Base-by-base conservation (phyloP, 2,113 vertebrate species). In the Ceyx cyanopectus region DNA sequence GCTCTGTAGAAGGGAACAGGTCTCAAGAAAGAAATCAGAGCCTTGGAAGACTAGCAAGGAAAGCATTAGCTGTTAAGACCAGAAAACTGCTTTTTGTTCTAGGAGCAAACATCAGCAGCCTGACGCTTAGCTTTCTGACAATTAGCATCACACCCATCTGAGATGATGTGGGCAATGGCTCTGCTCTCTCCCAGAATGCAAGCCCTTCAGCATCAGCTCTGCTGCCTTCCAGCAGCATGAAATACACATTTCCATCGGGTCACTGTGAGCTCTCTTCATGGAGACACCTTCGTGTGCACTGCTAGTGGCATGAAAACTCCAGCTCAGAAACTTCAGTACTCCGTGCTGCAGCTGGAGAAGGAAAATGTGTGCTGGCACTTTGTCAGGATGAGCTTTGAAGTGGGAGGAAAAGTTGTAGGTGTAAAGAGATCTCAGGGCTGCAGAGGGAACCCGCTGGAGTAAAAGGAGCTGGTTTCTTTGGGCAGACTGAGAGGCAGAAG, bases 341-440 rank as follows among this genome's bases (percentile, higher is more conserved):
- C 73, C 41, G 43, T 7, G 29, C 29, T 88, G 34, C 83, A 94
- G 61, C 73, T 94, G 62, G 61, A 74, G 73, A 57, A 57, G 75
- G 50, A 87, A 89, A 94, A 85, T 6, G 24, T 40, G 77, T 79
- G 66, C 87, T 85, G 51, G 58, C 80, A 90, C 83, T 41, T 75
- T 88, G 83, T 81, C 85, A 80, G 7, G 12, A 83, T 43, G 45
- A 29, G 40, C 76, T 90, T 67, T 91, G 80, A 91, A 91, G 65
- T 10, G 61, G 68, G 56, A 85, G 67, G 85, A 91, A 93, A 82
- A 85, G 40, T 63, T 83, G 46, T 56, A 67, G 40, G 73, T 88
- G 80, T 85, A 81, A 93, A 93, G 53, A 77, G 68, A 85, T 83
- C 56, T 93, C 30, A 29, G 56, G 87, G 82, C 16, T 56, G 34